These are phyloP conservation scores for Leucopsar rothschildi DNA, from an alignment of 2,113 vertebrate genomes.

Conservation along the genomic window DNA sequence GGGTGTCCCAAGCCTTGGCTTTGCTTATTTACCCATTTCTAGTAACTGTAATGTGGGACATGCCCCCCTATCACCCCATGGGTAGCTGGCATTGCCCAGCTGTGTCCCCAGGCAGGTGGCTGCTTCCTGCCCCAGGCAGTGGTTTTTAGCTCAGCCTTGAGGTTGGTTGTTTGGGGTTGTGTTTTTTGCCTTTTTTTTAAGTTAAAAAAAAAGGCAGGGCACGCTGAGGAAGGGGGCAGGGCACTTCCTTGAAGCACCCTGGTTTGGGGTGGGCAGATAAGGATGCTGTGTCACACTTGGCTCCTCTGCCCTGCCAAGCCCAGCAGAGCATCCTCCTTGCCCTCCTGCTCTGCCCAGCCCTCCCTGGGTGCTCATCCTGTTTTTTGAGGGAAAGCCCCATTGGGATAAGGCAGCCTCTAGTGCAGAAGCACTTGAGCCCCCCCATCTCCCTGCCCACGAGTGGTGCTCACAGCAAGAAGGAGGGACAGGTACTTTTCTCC, in stretches of 20 bases:
- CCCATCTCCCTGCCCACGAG: background rate
- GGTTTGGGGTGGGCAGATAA: constrained; percentile 51
- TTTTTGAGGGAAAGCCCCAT: rapidly evolving
- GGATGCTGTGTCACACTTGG: background rate
- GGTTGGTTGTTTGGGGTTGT: background rate
- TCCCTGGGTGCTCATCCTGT: rapidly evolving
- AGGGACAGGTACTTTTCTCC: background rate
- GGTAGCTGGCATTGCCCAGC: background rate
- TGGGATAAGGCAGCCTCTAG: background rate
- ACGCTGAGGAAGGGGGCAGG: background rate
- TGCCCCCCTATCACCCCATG: background rate
- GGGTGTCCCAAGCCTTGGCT: background rate
- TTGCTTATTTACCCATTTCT: background rate
- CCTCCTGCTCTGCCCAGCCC: background rate
- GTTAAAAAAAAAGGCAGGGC: background rate
- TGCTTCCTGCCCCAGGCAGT: background rate
- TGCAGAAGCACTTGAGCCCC: background rate
- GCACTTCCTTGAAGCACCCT: background rate
- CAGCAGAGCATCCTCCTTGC: background rate
- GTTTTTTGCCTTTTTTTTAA: background rate
- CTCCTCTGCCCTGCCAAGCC: background rate
- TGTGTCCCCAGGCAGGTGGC: background rate
- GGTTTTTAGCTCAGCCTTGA: background rate
- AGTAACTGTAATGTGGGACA: background rate
- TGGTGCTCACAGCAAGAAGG: rapidly evolving